Evolutionary conservation across 1,140 invertebrate genomes (phyloP).

Genomic region (Hesperophylax magnus): DNA sequence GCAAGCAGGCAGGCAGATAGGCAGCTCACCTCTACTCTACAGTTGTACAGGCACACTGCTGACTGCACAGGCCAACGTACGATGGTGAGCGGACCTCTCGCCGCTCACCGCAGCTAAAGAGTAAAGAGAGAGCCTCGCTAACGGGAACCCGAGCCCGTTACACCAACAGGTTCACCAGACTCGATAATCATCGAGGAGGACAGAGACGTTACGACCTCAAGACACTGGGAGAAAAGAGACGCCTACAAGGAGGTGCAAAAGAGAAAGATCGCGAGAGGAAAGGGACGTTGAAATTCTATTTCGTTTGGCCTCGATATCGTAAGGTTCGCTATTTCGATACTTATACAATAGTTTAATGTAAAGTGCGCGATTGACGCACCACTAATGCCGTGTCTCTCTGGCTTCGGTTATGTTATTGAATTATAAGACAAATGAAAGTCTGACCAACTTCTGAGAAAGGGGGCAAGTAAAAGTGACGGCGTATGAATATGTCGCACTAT

Average conservation of each 20-base stretch:
- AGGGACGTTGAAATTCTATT: conserved; percentile 44
- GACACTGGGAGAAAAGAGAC: neutral
- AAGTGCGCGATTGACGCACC: too few species aligned
- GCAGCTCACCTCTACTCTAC: too few species aligned
- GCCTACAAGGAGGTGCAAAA: too few species aligned
- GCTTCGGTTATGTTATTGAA: conserved; percentile 3
- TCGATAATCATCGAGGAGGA: neutral
- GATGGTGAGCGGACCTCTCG: neutral
- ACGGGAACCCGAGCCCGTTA: conserved; percentile 51
- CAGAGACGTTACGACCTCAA: neutral
- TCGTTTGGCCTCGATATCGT: conserved; percentile 46
- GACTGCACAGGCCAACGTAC: neutral
- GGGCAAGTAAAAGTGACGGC: conserved; percentile 28
- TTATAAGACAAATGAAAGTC: conserved; percentile 21
- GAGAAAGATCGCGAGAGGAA: conserved; percentile 7
- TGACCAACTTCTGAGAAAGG: conserved; percentile 16
- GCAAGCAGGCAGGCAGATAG: too few species aligned
- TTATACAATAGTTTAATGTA: neutral
- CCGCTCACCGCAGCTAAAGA: too few species aligned
- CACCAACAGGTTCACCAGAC: conserved; percentile 16
- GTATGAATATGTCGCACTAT: neutral
- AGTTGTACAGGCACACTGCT: neutral
- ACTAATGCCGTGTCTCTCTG: neutral
- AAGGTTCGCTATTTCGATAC: conserved; percentile 32
- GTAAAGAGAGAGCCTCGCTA: conserved; percentile 57